Conservation (phyloP, 2,888 invertebrate species). For the Campopleginae sp. region DNA sequence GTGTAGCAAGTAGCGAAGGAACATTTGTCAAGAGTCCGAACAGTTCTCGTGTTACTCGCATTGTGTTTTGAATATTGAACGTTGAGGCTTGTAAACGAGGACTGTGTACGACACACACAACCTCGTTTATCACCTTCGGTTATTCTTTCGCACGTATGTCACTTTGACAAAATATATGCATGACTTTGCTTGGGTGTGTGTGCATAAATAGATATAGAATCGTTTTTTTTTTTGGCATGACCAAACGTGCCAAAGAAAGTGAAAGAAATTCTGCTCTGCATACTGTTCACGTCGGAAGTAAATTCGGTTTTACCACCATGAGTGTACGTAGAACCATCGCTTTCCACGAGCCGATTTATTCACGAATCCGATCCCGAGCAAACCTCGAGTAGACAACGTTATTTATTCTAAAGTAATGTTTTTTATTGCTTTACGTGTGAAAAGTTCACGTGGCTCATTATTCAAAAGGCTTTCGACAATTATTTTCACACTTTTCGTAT, state of each 20-base stretch:
- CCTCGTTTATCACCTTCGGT: conserved; percentile 49
- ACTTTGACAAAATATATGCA: not conserved
- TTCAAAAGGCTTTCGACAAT: not conserved
- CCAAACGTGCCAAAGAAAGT: conserved; percentile 56
- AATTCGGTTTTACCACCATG: not conserved
- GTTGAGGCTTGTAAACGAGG: conserved; percentile 41
- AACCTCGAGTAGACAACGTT: not conserved
- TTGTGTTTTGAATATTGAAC: conserved; percentile 64
- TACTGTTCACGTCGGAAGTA: conserved; percentile 5
- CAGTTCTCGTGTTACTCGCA: conserved; percentile 32
- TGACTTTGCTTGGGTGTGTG: not conserved
- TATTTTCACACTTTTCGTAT: no score
- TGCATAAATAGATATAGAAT: not conserved
- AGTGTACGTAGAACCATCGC: not conserved
- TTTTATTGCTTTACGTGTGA: not conserved
- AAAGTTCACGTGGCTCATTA: not conserved
- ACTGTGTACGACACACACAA: conserved; percentile 23
- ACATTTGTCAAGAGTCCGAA: conserved; percentile 42
- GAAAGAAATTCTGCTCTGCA: conserved; percentile 49
- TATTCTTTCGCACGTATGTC: conserved; percentile 36
- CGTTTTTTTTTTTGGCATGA: conserved; percentile 10
- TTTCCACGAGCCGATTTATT: not conserved
- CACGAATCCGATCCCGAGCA: not conserved
- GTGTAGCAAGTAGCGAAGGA: not conserved
- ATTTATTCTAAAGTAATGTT: not conserved